A percentile compares a stretch with the other conserved stretches of the same genome.
These are phyloP conservation scores for Neotoxoptera formosana DNA, from an alignment of 1,140 invertebrate species.

Conservation along the genomic window DNA sequence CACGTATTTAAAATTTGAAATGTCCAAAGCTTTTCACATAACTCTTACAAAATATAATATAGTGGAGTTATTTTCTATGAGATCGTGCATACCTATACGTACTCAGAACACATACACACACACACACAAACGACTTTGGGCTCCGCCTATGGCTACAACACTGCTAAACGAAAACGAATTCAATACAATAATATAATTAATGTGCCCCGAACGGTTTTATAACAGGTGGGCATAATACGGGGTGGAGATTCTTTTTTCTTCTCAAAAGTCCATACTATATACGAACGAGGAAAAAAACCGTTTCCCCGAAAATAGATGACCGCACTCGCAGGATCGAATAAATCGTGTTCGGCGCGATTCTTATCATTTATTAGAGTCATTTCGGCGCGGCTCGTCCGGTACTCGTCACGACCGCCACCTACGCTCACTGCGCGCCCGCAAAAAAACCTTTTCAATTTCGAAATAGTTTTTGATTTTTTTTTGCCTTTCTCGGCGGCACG, in stretches of 20 bases:
- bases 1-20: too few relatives aligned
- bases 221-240: not conserved
- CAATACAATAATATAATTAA: not conserved
- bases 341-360: not conserved
- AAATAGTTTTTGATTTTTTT: conserved; percentile 20
- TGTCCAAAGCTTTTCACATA: too few relatives aligned
- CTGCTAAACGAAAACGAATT: not conserved
- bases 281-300: not conserved
- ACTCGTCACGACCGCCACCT: not conserved
- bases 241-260: not conserved
- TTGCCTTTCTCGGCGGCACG: not conserved
- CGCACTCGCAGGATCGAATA: not conserved
- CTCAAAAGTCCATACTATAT: not conserved
- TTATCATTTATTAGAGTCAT: conserved; percentile 13
- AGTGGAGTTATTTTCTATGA: not conserved
- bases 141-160: not conserved
- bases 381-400: not conserved
- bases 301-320: not conserved
- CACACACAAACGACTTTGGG: too few relatives aligned
- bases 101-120: not conserved
- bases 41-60: too few relatives aligned
- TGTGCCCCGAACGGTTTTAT: not conserved
- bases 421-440: not conserved
- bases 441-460: conserved; percentile 24
- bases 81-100: not conserved